phyloP scores from a whole-genome alignment of 1,140 invertebrate species.

The Papilio polytes region DNA sequence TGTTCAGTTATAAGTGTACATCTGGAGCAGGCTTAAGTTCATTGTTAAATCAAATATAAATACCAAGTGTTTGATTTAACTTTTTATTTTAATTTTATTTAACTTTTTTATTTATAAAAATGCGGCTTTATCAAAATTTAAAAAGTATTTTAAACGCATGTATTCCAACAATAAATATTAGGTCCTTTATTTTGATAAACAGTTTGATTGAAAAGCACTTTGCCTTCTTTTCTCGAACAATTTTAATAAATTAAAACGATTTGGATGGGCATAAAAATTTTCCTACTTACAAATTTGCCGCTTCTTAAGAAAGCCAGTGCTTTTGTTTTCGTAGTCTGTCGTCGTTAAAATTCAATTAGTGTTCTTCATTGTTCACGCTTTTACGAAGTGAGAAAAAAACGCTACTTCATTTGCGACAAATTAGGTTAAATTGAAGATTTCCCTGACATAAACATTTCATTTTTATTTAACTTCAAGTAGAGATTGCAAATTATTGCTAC shows the following conservation, averaged over 20 bases:
- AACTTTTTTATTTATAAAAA: too few relatives aligned
- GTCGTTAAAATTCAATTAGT: slow-evolving; percentile 18
- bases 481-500: not conserved
- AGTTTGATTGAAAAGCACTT: too few relatives aligned
- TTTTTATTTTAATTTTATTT: too few relatives aligned
- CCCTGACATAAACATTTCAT: not conserved
- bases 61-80: too few relatives aligned
- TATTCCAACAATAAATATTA: too few relatives aligned
- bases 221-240: not conserved
- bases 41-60: too few relatives aligned
- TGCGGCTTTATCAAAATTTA: too few relatives aligned
- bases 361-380: not conserved
- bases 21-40: too few relatives aligned
- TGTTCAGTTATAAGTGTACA: too few relatives aligned
- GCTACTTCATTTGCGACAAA: not conserved
- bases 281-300: not conserved
- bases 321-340: slow-evolving; percentile 3
- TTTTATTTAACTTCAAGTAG: not conserved
- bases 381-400: not conserved
- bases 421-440: not conserved
- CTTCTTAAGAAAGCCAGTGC: slow-evolving; percentile 13
- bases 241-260: not conserved
- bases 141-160: too few relatives aligned
- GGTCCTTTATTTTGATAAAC: too few relatives aligned
- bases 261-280: not conserved